A percentile compares a stretch with the other conserved stretches of the same genome.
These are phyloP conservation scores for Serripes groenlandicus DNA, from an alignment of 2,888 invertebrate genomes.

Conservation along the genomic window DNA sequence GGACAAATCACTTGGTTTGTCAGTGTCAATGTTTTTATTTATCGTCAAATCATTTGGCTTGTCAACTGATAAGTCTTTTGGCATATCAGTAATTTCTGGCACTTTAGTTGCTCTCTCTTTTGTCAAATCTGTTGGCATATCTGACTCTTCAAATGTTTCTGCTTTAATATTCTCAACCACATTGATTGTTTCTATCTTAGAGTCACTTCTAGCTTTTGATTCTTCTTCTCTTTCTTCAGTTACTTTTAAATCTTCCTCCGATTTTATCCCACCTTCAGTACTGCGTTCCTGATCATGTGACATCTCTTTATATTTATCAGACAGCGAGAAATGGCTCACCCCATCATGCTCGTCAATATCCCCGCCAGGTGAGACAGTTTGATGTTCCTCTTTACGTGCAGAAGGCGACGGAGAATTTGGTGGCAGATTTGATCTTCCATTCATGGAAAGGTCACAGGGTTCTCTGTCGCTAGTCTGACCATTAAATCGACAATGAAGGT, in stretches of 20 bases:
- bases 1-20: conserved; percentile 35
- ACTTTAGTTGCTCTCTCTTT: conserved; percentile 4
- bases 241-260: conserved; percentile 32
- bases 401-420: conserved; percentile 25
- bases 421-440: conserved; percentile 56
- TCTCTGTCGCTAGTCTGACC: conserved; percentile 53
- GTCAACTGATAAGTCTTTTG: conserved; percentile 22
- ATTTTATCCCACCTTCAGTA: neutral
- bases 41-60: conserved; percentile 39
- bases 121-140: conserved; percentile 20
- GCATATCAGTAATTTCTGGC: conserved; percentile 8
- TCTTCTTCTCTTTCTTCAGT: neutral
- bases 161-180: neutral
- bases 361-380: conserved; percentile 19
- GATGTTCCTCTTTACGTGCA: conserved; percentile 1
- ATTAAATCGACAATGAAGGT: conserved; percentile 47
- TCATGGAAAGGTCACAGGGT: conserved; percentile 75
- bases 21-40: conserved; percentile 23
- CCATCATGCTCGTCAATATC: conserved; percentile 22
- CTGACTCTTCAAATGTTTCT: conserved; percentile 16
- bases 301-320: neutral
- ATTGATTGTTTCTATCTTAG: neutral
- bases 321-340: neutral
- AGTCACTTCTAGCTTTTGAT: neutral
- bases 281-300: neutral